These are phyloP conservation scores for Cephalopterus ornatus DNA, from an alignment of 2,113 vertebrate genomes.

Conservation along the genomic window DNA sequence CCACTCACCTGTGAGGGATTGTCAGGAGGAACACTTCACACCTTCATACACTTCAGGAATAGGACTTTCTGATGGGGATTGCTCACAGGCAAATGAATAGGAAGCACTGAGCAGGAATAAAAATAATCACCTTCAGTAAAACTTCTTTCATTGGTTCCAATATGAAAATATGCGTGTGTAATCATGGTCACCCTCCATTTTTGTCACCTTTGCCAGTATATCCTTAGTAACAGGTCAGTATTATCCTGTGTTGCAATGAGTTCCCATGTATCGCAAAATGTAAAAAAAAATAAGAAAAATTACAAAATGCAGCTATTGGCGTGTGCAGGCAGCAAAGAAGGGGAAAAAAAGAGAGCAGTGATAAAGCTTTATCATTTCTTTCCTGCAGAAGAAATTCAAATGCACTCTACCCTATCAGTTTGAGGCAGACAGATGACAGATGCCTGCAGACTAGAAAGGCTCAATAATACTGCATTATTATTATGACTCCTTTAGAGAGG, in stretches of 20 bases:
- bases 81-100: not conserved
- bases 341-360: not conserved
- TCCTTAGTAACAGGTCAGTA: not conserved
- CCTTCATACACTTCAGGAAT: not conserved
- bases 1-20: not conserved
- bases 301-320: not conserved
- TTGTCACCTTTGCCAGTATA: not conserved
- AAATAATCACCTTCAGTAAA: not conserved
- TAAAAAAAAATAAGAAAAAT: not conserved
- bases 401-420: conserved; percentile 12
- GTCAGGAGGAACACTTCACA: not conserved
- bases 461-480: conserved; percentile 31
- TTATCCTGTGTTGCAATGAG: not conserved
- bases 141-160: not conserved
- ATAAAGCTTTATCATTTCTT: conserved; percentile 21
- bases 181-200: not conserved
- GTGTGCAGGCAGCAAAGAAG: not conserved
- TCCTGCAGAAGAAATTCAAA: conserved; percentile 30
- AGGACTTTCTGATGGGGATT: not conserved
- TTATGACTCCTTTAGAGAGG: conserved; percentile 37
- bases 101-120: not conserved
- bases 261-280: not conserved
- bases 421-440: conserved; percentile 40
- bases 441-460: conserved; percentile 29
- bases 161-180: not conserved